Evolutionary conservation across 2,888 invertebrate species (phyloP), one percentile per base, ranked within the genome.

Genomic region (Tipula unca): DNA sequence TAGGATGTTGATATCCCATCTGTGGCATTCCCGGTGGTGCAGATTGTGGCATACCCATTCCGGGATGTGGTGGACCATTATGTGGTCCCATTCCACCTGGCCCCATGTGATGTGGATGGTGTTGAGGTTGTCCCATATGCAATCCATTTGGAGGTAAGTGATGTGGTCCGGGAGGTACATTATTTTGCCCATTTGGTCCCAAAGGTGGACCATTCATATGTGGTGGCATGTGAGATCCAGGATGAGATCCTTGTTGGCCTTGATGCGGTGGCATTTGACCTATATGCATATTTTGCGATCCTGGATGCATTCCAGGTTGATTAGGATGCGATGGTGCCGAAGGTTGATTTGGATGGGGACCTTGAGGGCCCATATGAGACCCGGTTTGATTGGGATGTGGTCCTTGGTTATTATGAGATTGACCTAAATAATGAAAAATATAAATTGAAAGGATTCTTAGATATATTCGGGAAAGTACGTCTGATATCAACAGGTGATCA

Each of bases 1-100:
- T 93, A 87, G 93, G 92, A 89, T 94, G 94, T 90, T 93, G 93
- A 88, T 93, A 94, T 13, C 93, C 93, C 89, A 91, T 89, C 20
- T 91, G 90, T 4, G 91, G 84, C 35, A 84, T 84, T 36, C 83
- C 83, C 6, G 84, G 84, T 39, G 84, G 84, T 6, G 35, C 84
- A 17, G 32, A 20, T 36, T 91, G 91, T 29, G 91, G 90, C 89
- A 91, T 90, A 5, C 35, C 36, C 89, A 91, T 91, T 32, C 90
- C 90, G 88, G 90, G 90, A 85, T 91, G 91, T 5, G 90, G 89
- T 25, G 84, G 84, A 8, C 32, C 84, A 36, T 84, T 84, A 86
- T 90, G 90, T 35, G 91, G 89, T 88, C 93, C 92, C 90, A 91
- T 90, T 17, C 83, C 83, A 8, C 83, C 83, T 6, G 83, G 32